Percentiles rank a stretch among this genome's conserved stretches.
These are phyloP conservation scores for Invenusta paracnida DNA, from an alignment of 2,888 invertebrate genomes.

Conservation along the genomic window DNA sequence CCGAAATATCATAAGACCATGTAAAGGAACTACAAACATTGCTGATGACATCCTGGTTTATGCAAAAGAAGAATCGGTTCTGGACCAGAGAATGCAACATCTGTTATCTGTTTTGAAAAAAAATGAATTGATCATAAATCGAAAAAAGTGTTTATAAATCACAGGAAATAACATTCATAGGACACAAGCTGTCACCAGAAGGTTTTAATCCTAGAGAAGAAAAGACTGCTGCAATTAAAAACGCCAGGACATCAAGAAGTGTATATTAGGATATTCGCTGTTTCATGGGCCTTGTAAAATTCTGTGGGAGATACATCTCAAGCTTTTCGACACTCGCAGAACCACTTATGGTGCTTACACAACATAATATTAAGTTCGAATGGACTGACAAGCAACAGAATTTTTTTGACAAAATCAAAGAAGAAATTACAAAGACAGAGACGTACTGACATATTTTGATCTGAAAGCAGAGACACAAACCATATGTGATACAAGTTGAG, in stretches of 20 bases:
- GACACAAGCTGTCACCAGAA: slow-evolving; percentile 40
- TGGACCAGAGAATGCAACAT: slow-evolving; percentile 48
- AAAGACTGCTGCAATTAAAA: slow-evolving; percentile 39
- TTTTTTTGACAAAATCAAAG: slow-evolving; percentile 31
- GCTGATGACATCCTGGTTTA: slow-evolving; percentile 58
- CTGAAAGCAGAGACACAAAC: slow-evolving; percentile 23
- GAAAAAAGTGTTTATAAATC: slow-evolving; percentile 47
- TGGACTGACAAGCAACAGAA: slow-evolving; percentile 35
- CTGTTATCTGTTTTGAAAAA: slow-evolving; percentile 45
- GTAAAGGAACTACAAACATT: slow-evolving; percentile 54
- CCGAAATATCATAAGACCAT: slow-evolving; percentile 52
- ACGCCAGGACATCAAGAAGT: slow-evolving; percentile 41
- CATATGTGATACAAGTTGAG: slow-evolving; percentile 31
- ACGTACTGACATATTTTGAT: slow-evolving; percentile 39
- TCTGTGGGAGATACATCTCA: slow-evolving; percentile 32
- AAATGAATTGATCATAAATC: slow-evolving; percentile 46
- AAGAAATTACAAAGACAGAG: slow-evolving; percentile 13
- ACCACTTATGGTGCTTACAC: slow-evolving; percentile 32
- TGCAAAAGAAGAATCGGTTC: slow-evolving; percentile 50
- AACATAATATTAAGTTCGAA: slow-evolving; percentile 22
- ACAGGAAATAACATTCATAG: slow-evolving; percentile 40
- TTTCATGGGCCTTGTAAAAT: slow-evolving; percentile 39
- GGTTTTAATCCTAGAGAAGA: slow-evolving; percentile 39
- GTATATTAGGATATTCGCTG: slow-evolving; percentile 24
- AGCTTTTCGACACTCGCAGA: slow-evolving; percentile 28